Evolutionary conservation across 2,797 vertebrate genomes (phyloP), one percentile per base, ranked within the genome.

Genomic region (Glyptemys insculpta): DNA sequence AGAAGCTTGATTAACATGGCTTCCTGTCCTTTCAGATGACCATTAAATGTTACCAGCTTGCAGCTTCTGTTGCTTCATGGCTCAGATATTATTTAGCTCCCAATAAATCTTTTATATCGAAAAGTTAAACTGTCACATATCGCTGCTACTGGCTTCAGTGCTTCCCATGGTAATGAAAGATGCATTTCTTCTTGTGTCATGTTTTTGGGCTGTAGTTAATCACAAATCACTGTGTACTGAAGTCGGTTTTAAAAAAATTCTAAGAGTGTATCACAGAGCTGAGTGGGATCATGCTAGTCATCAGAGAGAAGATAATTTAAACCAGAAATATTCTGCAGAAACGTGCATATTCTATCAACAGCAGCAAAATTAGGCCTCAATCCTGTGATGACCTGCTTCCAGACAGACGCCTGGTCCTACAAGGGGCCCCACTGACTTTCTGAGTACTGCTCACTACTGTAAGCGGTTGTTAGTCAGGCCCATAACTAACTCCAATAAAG

Each of bases 171-270:
- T 86, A 37, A 86, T 84, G 90, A 95, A 86, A 86, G 90, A 91
- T 82, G 23, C 23, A 80, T 83, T 94, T 92, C 4, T 92, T 90
- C 87, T 82, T 15, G 76, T 80, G 89, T 95, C 23, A 4, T 88
- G 72, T 94, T 94, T 92, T 78, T 18, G 81, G 14, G 37, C 27
- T 86, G 11, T 54, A 74, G 11, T 7, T 62, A 74, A 85, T 90
- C 44, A 78, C 19, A 15, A 25, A 83, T 3, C 12, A 49, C 23
- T 15, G 25, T 44, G 41, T 44, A 76, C 25, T 25, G 10, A 41
- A 72, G 37, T 23, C 5, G 2, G 10, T 72, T 62, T 72, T 41
- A 6, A 41, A 72, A 37, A 41, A 41, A 72, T 41, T 37, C 37
- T 41, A 41, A 23, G 37, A 72, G 19, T 25, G 37, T 72, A 41